Evolutionary conservation across 2,797 vertebrate genomes (phyloP), one percentile per base, ranked within the genome.

Genomic region (Pelobates cultripes): DNA sequence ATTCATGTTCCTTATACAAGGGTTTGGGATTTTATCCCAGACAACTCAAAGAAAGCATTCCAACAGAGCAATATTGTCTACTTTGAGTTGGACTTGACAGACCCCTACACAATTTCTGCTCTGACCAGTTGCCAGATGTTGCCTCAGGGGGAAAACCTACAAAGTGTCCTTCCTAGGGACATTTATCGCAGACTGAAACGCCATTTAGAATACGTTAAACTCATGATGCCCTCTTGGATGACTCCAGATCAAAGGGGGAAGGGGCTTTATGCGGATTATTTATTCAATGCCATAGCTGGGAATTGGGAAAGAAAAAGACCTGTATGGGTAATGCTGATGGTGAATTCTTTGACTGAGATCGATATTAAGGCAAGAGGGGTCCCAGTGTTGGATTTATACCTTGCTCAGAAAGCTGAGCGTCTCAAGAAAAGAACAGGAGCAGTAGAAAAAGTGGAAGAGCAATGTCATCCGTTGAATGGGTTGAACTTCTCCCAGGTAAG

Each of bases 141-240:
- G 9, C 96, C 94, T 0, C 95, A 94, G 84, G 97, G 96, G 0
- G 87, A 96, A 88, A 96, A 94, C 88, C 93, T 98, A 13, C 96
- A 96, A 88, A 95, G 96, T 0, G 94, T 97, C 70, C 92, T 97
- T 40, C 96, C 96, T 44, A 87, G 77, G 8, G 96, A 97, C 89
- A 94, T 97, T 82, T 97, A 96, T 80, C 86, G 85, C 68, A 89
- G 92, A 60, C 94, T 98, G 2, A 96, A 96, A 80, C 87, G 86
- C 80, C 95, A 98, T 89, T 91, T 97, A 4, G 96, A 97, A 83
- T 96, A 96, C 0, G 94, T 97, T 12, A 96, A 96, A 85, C 93
- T 96, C 83, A 96, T 96, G 97, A 96, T 97, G 95, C 94, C 95
- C 0, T 96, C 91, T 0, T 97, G 97, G 96, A 96, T 97, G 95